Evolutionary conservation across 2,797 vertebrate species (phyloP), one percentile per base, ranked within the genome.

Genomic region (Onychomys arenicola): DNA sequence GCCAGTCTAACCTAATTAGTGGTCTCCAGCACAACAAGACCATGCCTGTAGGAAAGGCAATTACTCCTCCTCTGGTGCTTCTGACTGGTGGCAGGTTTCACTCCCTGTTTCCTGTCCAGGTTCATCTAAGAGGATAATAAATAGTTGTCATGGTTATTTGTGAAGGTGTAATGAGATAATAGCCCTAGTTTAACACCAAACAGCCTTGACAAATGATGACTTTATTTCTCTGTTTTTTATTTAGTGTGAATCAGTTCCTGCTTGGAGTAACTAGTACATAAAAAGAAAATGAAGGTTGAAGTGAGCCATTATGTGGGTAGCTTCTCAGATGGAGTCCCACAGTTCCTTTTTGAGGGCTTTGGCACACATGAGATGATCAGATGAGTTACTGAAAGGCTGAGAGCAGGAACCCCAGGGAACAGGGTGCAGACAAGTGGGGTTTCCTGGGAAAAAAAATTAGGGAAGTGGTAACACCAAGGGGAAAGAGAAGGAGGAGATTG

Each of bases 51-150:
- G 32, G 55, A 91, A 57, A 78, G n/a, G 40, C 63, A 2, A 25
- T 59, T 94, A 63, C 27, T 76, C 3, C 86, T 40, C 40, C 40
- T 23, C 65, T 67, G 10, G 57, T 1, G 3, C 46, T 95, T 93
- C 57, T 87, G 46, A 55, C 46, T 59, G 29, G 17, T 49, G 23
- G 25, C 37, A 89, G 76, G 37, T 43, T 55, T 77, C n/a, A 9
- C 67, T 88, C 46, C 34, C 29, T 82, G 49, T 61, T 55, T 57
- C 49, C 57, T 71, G 40, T 76, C 65, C 86, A 25, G 3, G 71
- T 78, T 96, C 37, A 61, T 93, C 67, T 86, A 10, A 40, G 67
- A 93, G 29, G 65, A 67, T 94, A 92, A 88, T 43, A 93, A 92
- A 94, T 59, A 76, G 14, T 57, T 93, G 21, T 89, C 57, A 49